Evolutionary conservation across 2,113 vertebrate genomes (phyloP).

Genomic region (Nothoprocta perdicaria): DNA sequence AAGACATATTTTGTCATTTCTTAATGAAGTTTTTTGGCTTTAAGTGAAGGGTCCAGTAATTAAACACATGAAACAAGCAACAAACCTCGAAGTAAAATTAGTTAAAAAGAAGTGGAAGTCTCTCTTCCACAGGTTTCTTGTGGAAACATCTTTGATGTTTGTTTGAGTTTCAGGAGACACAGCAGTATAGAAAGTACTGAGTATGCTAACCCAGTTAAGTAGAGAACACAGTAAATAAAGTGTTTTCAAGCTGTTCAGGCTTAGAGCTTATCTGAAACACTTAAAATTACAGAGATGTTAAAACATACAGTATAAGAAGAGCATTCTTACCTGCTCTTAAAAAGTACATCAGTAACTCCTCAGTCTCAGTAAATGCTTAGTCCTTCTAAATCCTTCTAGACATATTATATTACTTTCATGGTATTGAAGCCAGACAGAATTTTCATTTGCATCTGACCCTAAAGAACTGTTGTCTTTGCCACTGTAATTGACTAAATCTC

Average conservation of each 20-base stretch:
- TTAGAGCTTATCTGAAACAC: constrained; percentile 19
- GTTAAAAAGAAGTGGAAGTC: constrained; percentile 50
- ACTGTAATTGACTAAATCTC: background rate
- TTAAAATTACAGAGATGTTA: background rate
- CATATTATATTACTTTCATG: background rate
- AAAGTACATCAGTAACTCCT: background rate
- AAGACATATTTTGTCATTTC: constrained; percentile 41
- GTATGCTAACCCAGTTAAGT: constrained; percentile 20
- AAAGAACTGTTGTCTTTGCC: background rate
- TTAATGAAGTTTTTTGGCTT: background rate
- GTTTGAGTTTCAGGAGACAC: constrained; percentile 53
- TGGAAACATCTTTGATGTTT: constrained; percentile 62
- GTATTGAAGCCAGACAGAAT: background rate
- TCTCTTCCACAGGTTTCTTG: constrained; percentile 32
- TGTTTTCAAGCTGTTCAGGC: constrained; percentile 22
- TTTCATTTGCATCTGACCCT: background rate
- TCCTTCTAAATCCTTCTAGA: background rate
- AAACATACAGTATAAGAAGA: background rate
- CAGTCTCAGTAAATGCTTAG: background rate
- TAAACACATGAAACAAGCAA: constrained; percentile 51
- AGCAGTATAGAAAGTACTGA: background rate
- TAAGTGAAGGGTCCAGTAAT: constrained; percentile 40
- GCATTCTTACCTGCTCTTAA: background rate
- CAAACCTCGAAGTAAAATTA: constrained; percentile 62
- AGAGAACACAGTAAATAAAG: constrained; percentile 2